phyloP scores from a whole-genome alignment of 1,140 invertebrate species.

The Cotesia vestalis region DNA sequence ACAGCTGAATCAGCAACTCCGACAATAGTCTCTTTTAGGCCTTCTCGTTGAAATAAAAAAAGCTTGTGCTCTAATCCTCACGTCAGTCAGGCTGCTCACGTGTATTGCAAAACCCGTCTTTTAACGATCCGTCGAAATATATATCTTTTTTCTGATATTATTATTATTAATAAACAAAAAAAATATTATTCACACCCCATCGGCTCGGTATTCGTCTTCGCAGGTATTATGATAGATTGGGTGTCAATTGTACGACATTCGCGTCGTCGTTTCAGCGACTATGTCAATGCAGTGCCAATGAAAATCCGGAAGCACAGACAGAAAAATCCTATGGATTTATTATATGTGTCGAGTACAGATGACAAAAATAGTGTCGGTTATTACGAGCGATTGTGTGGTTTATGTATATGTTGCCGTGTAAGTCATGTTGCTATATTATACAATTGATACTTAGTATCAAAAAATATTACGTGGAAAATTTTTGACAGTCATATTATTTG shows the following conservation, averaged over 20 bases:
- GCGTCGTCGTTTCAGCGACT: slow-evolving; percentile 76
- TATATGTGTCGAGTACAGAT: not conserved
- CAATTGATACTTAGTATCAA: no score
- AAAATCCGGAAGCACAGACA: slow-evolving; percentile 71
- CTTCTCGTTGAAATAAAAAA: not conserved
- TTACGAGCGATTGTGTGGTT: slow-evolving; percentile 16
- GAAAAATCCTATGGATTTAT: slow-evolving; percentile 44
- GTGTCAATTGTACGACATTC: slow-evolving; percentile 80
- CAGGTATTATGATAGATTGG: slow-evolving; percentile 77
- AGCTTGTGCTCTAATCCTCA: not conserved
- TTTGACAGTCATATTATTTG: no score
- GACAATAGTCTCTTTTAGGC: slow-evolving; percentile 9
- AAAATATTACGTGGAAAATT: no score
- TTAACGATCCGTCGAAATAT: no score
- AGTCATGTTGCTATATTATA: no score
- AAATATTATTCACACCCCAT: no score
- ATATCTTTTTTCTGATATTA: no score
- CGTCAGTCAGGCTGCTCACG: not conserved
- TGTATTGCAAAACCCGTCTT: not conserved
- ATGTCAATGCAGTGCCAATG: slow-evolving; percentile 73
- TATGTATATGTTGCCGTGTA: slow-evolving; percentile 6
- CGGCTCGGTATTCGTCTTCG: not conserved
- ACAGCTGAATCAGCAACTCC: slow-evolving; percentile 11
- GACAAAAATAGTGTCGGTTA: slow-evolving; percentile 8
- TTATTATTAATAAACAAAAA: no score